These are phyloP conservation scores for Xanthia icteritia DNA, from an alignment of 2,888 invertebrate species.

Conservation along the genomic window DNA sequence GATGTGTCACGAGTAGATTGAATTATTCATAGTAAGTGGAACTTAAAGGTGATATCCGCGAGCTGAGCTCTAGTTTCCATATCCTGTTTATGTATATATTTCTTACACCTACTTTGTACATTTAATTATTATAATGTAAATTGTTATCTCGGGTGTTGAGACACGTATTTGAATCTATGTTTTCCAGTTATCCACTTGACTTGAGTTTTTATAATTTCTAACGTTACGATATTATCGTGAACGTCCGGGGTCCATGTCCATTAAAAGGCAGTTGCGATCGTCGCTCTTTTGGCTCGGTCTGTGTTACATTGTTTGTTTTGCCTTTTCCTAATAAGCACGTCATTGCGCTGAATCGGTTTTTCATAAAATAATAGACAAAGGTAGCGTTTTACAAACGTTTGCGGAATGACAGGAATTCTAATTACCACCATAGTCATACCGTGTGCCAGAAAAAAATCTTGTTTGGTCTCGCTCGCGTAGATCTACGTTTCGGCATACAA, in stretches of 20 bases:
- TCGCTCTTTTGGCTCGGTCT: too few relatives aligned
- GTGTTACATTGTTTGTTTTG: neutral
- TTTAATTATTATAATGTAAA: too few relatives aligned
- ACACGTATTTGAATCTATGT: neutral
- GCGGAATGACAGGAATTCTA: neutral
- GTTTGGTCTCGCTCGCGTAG: neutral
- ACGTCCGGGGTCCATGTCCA: too few relatives aligned
- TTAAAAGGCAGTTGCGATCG: too few relatives aligned
- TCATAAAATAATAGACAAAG: neutral
- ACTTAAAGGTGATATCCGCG: slow-evolving; percentile 53
- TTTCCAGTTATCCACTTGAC: neutral
- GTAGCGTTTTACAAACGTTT: neutral
- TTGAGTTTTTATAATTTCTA: too few relatives aligned
- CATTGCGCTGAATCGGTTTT: neutral
- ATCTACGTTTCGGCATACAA: neutral
- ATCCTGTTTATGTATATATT: slow-evolving; percentile 51
- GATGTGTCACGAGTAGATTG: slow-evolving; percentile 41
- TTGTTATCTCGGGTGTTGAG: too few relatives aligned
- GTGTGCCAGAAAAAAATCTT: neutral
- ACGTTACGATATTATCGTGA: too few relatives aligned
- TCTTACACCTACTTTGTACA: neutral
- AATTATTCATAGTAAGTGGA: slow-evolving; percentile 55
- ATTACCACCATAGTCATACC: neutral
- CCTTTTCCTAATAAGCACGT: neutral
- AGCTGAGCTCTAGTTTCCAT: slow-evolving; percentile 41